Base-by-base conservation (phyloP, 1,140 invertebrate genomes). In the Achatina immaculata region DNA sequence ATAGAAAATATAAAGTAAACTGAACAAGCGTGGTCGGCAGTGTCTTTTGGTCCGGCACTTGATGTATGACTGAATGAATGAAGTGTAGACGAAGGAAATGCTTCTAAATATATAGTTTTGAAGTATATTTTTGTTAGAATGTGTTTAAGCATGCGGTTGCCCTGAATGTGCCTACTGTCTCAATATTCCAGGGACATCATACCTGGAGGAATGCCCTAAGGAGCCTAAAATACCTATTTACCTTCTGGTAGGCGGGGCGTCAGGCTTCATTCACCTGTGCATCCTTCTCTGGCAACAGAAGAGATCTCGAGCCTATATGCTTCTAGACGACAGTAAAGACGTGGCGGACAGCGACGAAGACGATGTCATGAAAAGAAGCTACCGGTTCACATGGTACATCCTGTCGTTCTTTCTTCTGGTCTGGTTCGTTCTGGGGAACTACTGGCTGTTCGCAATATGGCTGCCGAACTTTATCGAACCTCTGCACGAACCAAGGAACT, bases 341-440 rank as follows among this genome's bases (percentile, higher is more conserved):
- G 77, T 69, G 9, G 80, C 40, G 9, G 83, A 85, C 40, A 80
- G 77, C 21, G 43, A 72, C n/a, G 84, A 85, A 9, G 83, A 85
- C 73, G 77, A 76, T 7, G 85, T 84, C 11, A 84, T 86, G 82
- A 68, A 71, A 28, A 78, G 84, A 40, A 83, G 83, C 36, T 77
- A 74, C 43, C 79, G 75, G 14, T 86, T 86, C 78, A 85, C 84
- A 0, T 74, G 79, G 38, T 84, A 82, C 73, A 80, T 86, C n/a
- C 72, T 84, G 6, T 81, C 9, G 4, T 43, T 79, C 36, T 95
- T 96, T 88, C 83, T 89, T 4, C 48, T 85, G 0, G 71, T 81
- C 40, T 89, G 88, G 89, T 89, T 90, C 71, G 88, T 92, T 7
- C 86, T 94, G 87, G 95, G 95, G 21, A 85, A 85, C 65, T 51